phyloP scores from a whole-genome alignment of 2,888 invertebrate genomes.

The Morinoia aosen region DNA sequence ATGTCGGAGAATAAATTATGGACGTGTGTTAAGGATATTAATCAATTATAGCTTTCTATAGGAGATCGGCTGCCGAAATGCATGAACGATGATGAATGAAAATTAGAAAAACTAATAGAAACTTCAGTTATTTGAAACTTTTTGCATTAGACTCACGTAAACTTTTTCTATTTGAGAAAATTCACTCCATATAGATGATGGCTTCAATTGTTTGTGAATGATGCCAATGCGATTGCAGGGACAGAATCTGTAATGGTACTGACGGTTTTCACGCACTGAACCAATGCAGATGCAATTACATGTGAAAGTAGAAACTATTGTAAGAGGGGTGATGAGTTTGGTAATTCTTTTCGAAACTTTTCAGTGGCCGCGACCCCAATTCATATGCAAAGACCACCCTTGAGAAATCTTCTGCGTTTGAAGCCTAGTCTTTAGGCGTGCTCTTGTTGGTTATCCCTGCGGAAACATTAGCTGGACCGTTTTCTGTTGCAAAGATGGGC shows the following conservation, averaged over 20 bases:
- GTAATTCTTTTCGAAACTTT: not conserved
- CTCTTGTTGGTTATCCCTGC: not conserved
- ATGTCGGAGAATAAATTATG: too few species aligned
- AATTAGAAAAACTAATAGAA: too few species aligned
- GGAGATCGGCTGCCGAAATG: too few species aligned
- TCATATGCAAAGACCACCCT: not conserved
- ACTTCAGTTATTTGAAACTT: too few species aligned
- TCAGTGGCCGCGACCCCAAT: not conserved
- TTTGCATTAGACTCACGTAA: not conserved
- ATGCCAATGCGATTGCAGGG: not conserved
- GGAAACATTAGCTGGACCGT: not conserved
- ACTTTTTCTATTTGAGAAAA: not conserved
- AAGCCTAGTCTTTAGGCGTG: not conserved
- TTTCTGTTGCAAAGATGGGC: not conserved
- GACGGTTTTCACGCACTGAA: not conserved
- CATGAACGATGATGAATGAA: too few species aligned
- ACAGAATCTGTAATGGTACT: not conserved
- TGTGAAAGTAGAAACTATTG: too few species aligned
- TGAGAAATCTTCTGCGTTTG: not conserved
- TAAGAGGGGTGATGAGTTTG: not conserved
- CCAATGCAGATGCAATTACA: not conserved
- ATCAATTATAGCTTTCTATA: too few species aligned
- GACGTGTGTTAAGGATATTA: too few species aligned
- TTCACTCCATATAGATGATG: too few species aligned
- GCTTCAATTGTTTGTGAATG: not conserved